phyloP scores from a whole-genome alignment of 2,888 invertebrate genomes.

The Lysandra bellargus region DNA sequence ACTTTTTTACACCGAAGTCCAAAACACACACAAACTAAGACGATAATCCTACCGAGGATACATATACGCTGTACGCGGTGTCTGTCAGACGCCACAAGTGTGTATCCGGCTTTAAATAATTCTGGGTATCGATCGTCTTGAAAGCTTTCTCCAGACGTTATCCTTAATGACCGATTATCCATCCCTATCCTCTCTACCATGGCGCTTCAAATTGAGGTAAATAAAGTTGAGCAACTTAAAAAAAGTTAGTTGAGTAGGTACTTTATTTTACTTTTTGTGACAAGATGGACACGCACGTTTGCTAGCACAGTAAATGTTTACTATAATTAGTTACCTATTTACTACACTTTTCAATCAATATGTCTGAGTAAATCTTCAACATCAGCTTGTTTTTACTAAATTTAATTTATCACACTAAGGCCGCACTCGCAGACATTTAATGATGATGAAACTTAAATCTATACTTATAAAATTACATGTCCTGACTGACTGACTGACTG shows the following conservation, averaged over 20 bases:
- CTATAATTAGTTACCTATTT: neutral
- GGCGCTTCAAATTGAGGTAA: neutral
- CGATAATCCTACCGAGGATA: neutral
- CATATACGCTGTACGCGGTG: neutral
- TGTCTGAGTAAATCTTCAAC: too few relatives aligned
- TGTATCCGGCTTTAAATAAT: conserved; percentile 27
- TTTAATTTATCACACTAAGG: too few relatives aligned
- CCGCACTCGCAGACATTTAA: too few relatives aligned
- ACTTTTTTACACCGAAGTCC: too few relatives aligned
- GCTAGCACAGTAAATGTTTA: neutral
- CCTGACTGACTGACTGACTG: too few relatives aligned
- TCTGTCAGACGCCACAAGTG: neutral
- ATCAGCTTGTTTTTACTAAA: too few relatives aligned
- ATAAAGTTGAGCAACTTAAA: neutral
- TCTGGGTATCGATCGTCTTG: conserved; percentile 28
- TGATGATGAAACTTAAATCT: too few relatives aligned
- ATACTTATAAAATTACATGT: too few relatives aligned
- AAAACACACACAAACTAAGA: neutral
- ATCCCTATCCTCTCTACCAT: conserved; percentile 15
- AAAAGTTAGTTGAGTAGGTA: neutral
- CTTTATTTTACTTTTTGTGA: neutral
- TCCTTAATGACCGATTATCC: conserved; percentile 28
- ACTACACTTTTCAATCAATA: too few relatives aligned
- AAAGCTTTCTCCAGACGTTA: conserved; percentile 30
- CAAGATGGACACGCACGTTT: neutral